Evolutionary conservation across 2,888 invertebrate genomes (phyloP), one percentile per base, ranked within the genome.

Genomic region (Dorcus hopei): DNA sequence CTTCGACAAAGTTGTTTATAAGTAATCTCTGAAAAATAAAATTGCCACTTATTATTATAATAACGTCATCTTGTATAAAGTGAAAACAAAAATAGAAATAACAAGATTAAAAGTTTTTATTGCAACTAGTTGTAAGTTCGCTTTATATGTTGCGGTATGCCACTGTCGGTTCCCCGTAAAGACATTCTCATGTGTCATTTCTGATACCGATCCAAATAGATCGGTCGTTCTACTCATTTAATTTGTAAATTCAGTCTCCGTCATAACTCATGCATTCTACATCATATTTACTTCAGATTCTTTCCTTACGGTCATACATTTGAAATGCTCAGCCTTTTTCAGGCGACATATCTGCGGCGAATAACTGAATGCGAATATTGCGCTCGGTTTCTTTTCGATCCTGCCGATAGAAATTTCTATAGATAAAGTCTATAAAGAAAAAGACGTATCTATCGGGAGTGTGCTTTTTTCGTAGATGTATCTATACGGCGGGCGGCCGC

Each of bases 141-240:
- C 45, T 45, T 45, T 11, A 45, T 19, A 9, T 19, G 23, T 23
- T 11, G 45, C 45, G 45, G 45, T 45, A 45, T 45, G 45, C 45
- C 45, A 45, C 45, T 16, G 45, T 45, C 45, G n/a, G 45, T 45
- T 45, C 45, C 23, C 45, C 19, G 45, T 45, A 45, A 45, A 45
- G 45, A 45, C 45, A 45, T 45, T 45, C 45, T 45, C 45, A 23
- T 45, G 23, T 45, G 45, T 45, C 45, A 45, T 45, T 45, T 45
- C 45, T 45, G 45, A 45, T 45, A 45, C 45, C 45, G n/a, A 45
- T 45, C 45, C 45, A 45, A 23, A 45, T 45, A 19, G 14, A 23
- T 45, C 16, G 19, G 45, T 45, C 23, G 14, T 45, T 45, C 45
- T 45, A 45, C 23, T 45, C 45, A 42, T 42, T 42, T 42, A 42